phyloP scores from a whole-genome alignment of 2,113 vertebrate genomes.

The Trinectes maculatus region DNA sequence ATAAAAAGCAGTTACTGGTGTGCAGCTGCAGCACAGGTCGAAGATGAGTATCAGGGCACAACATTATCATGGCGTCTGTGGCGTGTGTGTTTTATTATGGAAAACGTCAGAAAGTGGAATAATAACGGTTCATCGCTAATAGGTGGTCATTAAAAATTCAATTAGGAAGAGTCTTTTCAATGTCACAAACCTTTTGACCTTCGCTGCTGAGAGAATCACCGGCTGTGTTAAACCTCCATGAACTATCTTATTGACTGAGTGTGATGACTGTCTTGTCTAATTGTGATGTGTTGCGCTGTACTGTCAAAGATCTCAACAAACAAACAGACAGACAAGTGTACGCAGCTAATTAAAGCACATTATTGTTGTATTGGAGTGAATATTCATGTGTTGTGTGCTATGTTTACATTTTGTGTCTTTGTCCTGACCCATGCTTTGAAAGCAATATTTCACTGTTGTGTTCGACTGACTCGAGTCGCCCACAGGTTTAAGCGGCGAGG shows the following conservation, averaged over 20 bases:
- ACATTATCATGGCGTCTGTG: not conserved
- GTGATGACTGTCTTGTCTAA: too few relatives aligned
- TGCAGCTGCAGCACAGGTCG: too few relatives aligned
- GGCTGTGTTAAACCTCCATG: too few relatives aligned
- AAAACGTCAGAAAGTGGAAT: not conserved
- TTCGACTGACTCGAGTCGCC: slow-evolving; percentile 51
- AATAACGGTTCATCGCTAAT: not conserved
- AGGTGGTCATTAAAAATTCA: slow-evolving; percentile 3
- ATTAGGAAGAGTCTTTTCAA: not conserved
- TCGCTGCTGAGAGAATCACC: too few relatives aligned
- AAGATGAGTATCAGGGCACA: not conserved
- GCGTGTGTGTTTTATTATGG: not conserved
- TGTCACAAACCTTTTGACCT: too few relatives aligned
- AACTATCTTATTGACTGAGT: too few relatives aligned
- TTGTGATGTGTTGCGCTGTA: too few relatives aligned
- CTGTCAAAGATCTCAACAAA: too few relatives aligned
- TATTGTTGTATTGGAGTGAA: too few relatives aligned
- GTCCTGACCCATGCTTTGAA: slow-evolving; percentile 20
- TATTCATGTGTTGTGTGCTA: not conserved
- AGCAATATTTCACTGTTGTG: slow-evolving; percentile 22
- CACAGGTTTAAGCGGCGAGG: slow-evolving; percentile 60
- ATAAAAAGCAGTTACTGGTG: too few relatives aligned
- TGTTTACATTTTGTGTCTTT: slow-evolving; percentile 4
- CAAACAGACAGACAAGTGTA: too few relatives aligned
- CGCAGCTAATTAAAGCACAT: too few relatives aligned